Conservation (phyloP, 2,797 vertebrate species). For the Acanthornis magna region DNA sequence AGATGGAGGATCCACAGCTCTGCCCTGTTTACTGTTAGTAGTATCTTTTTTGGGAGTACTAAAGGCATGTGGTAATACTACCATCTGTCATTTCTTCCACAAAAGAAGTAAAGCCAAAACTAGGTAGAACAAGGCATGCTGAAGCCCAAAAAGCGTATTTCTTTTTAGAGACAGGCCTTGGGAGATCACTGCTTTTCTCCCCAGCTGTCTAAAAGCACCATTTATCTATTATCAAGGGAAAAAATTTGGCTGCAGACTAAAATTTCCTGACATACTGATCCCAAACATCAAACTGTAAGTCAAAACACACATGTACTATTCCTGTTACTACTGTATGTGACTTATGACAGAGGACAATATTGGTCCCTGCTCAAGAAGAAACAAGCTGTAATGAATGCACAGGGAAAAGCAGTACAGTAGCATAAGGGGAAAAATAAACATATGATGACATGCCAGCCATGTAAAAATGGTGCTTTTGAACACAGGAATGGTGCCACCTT, state of each 20-base stretch:
- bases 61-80: neutral
- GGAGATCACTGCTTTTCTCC: neutral
- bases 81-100: neutral
- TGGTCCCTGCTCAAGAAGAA: neutral
- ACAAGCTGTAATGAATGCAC: neutral
- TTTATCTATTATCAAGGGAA: neutral
- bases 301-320: neutral
- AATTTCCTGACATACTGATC: neutral
- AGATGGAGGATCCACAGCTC: neutral
- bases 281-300: neutral
- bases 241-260: neutral
- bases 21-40: neutral
- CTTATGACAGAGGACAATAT: neutral
- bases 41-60: neutral
- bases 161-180: neutral
- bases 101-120: neutral
- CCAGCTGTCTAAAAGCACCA: neutral
- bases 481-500: neutral
- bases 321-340: neutral
- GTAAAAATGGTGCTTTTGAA: neutral
- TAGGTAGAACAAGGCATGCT: neutral
- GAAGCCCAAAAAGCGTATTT: neutral
- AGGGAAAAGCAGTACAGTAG: neutral
- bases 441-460: neutral
- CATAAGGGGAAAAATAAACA: neutral